phyloP scores from a whole-genome alignment of 2,797 vertebrate species.

The Clarias laeviceps region DNA sequence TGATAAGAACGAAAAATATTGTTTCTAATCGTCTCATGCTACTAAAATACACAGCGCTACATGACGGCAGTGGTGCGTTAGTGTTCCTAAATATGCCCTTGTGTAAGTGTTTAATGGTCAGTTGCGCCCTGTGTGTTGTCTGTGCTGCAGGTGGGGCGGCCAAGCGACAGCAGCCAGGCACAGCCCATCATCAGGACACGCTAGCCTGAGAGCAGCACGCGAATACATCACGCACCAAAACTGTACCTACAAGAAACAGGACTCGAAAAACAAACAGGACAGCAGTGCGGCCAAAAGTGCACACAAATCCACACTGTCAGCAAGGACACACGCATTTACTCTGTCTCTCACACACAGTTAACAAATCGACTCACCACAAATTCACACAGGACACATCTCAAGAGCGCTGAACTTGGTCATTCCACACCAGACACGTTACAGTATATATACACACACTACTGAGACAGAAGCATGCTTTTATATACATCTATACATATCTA shows the following conservation, averaged over 20 bases:
- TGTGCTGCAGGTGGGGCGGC: conserved; percentile 89
- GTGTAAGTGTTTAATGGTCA: not conserved
- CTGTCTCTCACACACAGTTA: conserved; percentile 44
- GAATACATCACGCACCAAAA: conserved; percentile 45
- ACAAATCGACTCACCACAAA: not conserved
- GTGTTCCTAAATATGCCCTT: conserved; percentile 13
- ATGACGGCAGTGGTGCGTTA: not conserved
- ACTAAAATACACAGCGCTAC: not conserved
- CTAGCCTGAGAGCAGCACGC: conserved; percentile 67
- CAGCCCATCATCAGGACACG: conserved; percentile 91
- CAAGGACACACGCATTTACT: conserved; percentile 60
- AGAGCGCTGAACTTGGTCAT: not conserved
- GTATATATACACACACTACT: too few relatives aligned
- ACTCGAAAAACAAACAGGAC: conserved; percentile 71
- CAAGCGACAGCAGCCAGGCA: conserved; percentile 95
- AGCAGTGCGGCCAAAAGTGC: conserved; percentile 56
- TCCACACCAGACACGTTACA: not conserved
- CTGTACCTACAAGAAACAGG: conserved; percentile 66
- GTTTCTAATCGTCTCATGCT: not conserved
- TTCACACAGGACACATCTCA: not conserved
- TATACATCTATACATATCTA: too few relatives aligned
- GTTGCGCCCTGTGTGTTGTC: conserved; percentile 63
- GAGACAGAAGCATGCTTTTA: not conserved
- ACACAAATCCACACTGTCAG: conserved; percentile 29
- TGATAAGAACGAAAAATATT: not conserved